phyloP scores from a whole-genome alignment of 2,888 invertebrate species.

The Spilarctia lutea region DNA sequence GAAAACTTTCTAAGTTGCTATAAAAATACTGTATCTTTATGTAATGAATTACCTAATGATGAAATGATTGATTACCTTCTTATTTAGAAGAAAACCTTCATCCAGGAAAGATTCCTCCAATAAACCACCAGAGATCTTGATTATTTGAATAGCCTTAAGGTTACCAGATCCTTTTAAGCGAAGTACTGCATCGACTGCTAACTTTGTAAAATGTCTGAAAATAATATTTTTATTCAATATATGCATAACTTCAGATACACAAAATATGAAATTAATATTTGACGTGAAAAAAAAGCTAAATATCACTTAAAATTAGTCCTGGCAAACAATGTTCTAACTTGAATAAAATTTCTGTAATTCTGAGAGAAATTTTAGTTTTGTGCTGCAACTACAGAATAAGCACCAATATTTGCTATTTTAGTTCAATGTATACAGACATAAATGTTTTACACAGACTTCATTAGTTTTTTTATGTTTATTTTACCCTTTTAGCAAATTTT shows the following conservation, averaged over 20 bases:
- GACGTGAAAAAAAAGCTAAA: too few relatives aligned
- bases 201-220: conserved; percentile 93
- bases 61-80: conserved; percentile 87
- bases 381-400: too few relatives aligned
- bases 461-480: too few relatives aligned
- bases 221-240: background rate
- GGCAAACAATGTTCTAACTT: too few relatives aligned
- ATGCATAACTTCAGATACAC: background rate
- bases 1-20: background rate
- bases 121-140: conserved; percentile 98
- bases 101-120: conserved; percentile 98
- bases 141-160: conserved; percentile 98
- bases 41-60: background rate
- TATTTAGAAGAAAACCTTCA: conserved; percentile 97
- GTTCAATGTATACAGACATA: background rate
- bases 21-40: background rate
- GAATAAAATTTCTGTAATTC: too few relatives aligned
- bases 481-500: background rate
- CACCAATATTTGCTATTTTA: background rate
- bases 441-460: too few relatives aligned
- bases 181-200: conserved; percentile 98
- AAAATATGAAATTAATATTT: background rate
- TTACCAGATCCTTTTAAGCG: conserved; percentile 98
- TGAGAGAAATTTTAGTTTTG: too few relatives aligned
- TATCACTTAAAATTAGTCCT: too few relatives aligned